phyloP scores from a whole-genome alignment of 1,140 invertebrate genomes.

The Calliopsis andreniformis region DNA sequence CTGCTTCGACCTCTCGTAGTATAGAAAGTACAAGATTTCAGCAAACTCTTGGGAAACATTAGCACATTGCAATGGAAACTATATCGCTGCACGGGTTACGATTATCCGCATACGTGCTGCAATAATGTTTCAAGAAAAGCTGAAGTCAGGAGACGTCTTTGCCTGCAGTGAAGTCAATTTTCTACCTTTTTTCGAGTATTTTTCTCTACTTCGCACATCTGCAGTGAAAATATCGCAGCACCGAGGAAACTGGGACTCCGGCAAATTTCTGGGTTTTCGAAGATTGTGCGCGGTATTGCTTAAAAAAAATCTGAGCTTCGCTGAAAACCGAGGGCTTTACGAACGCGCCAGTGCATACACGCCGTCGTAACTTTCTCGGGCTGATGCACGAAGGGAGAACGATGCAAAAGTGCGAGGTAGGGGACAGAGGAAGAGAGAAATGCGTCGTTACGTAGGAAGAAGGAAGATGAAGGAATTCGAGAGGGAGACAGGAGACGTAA shows the following conservation, averaged over 20 bases:
- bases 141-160: too few species aligned
- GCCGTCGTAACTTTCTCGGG: conserved; percentile 28
- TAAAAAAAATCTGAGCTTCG: conserved; percentile 3
- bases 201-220: too few species aligned
- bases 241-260: not conserved
- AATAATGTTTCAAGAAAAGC: too few species aligned
- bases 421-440: not conserved
- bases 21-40: too few species aligned
- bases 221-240: not conserved
- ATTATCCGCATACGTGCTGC: too few species aligned
- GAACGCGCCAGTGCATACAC: conserved; percentile 5
- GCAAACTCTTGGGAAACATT: too few species aligned
- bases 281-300: conserved; percentile 4
- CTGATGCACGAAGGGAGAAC: not conserved
- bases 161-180: too few species aligned
- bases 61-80: too few species aligned
- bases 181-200: too few species aligned
- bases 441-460: not conserved
- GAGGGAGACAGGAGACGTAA: conserved; percentile 44
- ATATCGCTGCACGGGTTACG: too few species aligned
- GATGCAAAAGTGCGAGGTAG: not conserved
- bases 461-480: not conserved
- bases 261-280: conserved; percentile 12
- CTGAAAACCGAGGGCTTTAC: conserved; percentile 14
- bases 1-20: not conserved